Evolutionary conservation across 1,140 invertebrate genomes (phyloP).

Genomic region (Asobara japonica): DNA sequence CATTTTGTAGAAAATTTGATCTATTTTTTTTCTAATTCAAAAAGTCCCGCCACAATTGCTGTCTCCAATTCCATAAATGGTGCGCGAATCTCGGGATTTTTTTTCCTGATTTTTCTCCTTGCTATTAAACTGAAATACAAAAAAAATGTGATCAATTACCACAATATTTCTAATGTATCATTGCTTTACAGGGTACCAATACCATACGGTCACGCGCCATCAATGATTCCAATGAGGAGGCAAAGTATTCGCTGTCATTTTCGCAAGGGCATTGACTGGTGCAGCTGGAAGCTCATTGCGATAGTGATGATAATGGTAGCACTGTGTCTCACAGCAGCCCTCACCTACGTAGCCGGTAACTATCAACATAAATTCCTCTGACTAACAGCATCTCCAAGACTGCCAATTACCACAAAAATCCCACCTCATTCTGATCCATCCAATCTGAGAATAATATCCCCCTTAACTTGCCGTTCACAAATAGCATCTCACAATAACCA

Average conservation of each 20-base stretch:
- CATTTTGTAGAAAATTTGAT: no score
- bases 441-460: no score
- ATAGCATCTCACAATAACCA: background rate
- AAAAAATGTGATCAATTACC: no score
- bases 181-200: slow-evolving; percentile 54
- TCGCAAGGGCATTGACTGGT: slow-evolving; percentile 81
- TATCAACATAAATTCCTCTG: background rate
- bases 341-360: slow-evolving; percentile 90
- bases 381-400: background rate
- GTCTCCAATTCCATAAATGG: no score
- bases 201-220: slow-evolving; percentile 63
- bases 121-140: no score
- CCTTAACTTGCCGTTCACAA: background rate
- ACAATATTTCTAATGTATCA: background rate
- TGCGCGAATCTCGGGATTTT: background rate
- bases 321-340: slow-evolving; percentile 80
- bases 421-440: background rate
- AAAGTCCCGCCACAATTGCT: no score
- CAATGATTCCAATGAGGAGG: slow-evolving; percentile 65
- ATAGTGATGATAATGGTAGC: slow-evolving; percentile 86
- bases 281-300: slow-evolving; percentile 90
- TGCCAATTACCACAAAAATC: background rate
- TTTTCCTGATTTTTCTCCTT: no score
- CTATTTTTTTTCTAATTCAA: no score
- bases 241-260: slow-evolving; percentile 79